These are phyloP conservation scores for Aphodius sticticus DNA, from an alignment of 2,888 invertebrate species.

Conservation along the genomic window DNA sequence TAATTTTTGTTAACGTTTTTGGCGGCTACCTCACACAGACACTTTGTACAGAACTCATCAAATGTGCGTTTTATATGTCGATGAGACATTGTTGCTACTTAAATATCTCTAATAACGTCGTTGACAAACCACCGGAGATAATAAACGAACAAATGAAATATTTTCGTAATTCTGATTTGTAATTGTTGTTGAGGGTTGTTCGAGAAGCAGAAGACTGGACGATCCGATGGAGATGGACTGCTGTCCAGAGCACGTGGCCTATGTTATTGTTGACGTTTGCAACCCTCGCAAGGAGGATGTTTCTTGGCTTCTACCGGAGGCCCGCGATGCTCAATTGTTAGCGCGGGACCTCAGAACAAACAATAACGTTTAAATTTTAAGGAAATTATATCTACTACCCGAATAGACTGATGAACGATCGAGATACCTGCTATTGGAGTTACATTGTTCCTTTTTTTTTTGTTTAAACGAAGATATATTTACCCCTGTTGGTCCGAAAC, in stretches of 20 bases:
- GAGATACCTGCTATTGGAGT: constrained; percentile 4
- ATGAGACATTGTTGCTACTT: background rate
- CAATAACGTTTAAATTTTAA: background rate
- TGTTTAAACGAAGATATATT: background rate
- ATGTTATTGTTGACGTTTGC: background rate
- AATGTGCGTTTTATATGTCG: background rate
- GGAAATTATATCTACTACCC: background rate
- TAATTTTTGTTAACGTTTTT: no score
- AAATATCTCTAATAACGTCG: constrained; percentile 4
- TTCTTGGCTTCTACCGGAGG: background rate
- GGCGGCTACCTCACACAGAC: background rate
- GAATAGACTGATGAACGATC: background rate
- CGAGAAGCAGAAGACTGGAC: background rate
- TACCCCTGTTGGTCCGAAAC: background rate
- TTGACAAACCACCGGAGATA: background rate
- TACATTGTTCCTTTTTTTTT: background rate
- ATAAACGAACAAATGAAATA: background rate
- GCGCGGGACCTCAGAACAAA: background rate
- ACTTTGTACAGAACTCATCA: background rate
- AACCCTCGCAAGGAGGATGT: background rate
- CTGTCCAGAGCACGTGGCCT: background rate
- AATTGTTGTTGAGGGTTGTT: background rate
- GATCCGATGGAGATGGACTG: background rate
- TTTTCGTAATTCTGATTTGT: background rate
- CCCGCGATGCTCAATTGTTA: background rate